Evolutionary conservation across 2,888 invertebrate genomes (phyloP).

Genomic region (Caenorhabditis imperialis): DNA sequence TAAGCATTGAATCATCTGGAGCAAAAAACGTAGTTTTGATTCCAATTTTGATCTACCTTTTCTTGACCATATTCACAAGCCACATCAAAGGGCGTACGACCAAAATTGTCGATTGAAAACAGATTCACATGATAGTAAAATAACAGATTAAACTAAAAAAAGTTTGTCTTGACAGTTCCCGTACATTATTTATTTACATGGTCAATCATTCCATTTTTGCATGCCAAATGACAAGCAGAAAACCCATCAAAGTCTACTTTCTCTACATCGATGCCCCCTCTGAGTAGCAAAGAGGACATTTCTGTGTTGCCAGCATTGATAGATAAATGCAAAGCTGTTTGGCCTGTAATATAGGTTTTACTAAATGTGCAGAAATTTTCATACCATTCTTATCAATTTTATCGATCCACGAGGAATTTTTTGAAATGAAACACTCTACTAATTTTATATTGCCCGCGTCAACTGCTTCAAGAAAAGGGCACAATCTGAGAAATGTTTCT

Average conservation of each 20-base stretch:
- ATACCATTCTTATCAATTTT: conserved; percentile 60
- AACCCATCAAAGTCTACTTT: conserved; percentile 57
- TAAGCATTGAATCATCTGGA: conserved; percentile 57
- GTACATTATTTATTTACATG: conserved; percentile 39
- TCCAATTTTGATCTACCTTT: conserved; percentile 57
- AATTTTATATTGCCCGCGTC: conserved; percentile 62
- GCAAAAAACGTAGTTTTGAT: background rate
- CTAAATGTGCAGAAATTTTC: background rate
- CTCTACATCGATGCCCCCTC: conserved; percentile 59
- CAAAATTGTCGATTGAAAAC: conserved; percentile 78
- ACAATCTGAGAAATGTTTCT: conserved; percentile 43
- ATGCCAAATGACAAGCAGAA: conserved; percentile 64
- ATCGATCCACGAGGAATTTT: conserved; percentile 56
- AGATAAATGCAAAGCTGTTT: conserved; percentile 64
- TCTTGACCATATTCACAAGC: conserved; percentile 80
- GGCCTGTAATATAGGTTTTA: conserved; percentile 37
- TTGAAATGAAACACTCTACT: conserved; percentile 58
- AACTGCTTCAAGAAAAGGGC: conserved; percentile 61
- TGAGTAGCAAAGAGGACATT: conserved; percentile 52
- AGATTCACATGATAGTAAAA: conserved; percentile 79
- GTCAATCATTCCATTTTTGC: conserved; percentile 64
- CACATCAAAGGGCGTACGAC: conserved; percentile 80
- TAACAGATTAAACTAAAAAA: conserved; percentile 79
- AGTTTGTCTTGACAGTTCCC: background rate
- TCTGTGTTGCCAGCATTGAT: conserved; percentile 59